Base-by-base conservation (phyloP, 2,888 invertebrate genomes). In the Nesidiocoris tenuis region DNA sequence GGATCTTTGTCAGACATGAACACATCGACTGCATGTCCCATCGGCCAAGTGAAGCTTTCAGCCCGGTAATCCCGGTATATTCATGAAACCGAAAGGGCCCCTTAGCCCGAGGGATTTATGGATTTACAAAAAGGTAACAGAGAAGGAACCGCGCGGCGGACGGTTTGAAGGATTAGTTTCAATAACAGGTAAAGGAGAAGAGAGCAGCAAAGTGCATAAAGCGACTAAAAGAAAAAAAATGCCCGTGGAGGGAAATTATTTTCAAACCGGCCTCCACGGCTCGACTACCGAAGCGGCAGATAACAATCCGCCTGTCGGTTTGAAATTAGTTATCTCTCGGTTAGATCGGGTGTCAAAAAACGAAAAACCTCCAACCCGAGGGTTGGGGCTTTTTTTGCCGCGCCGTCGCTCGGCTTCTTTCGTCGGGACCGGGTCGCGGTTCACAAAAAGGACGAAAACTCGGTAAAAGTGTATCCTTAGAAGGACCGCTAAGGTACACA, bases 321-420 rank as follows among this genome's bases (percentile, higher is more conserved):
- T 61, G 68, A 77, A 75, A 77, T 77, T 77, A 75, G 76, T 72
- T 75, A 74, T 76, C 75, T n/a, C n/a, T 70, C 57, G 57, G 23
- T 72, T 17, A 23, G 75, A 67, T 67, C 68, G 64, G 66, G 68
- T 75, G 68, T 68, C 67, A 61, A 64, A 75, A 74, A 75, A 61
- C 19, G 39, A 39, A 39, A 39, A 39, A 39, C 3, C 12, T 3
- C 39, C 39, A 39, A n/a, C n/a, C 39, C 39, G 39, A 39, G 5
- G 39, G 39, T 39, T 39, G 3, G 39, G 12, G 3, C 39, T 39
- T 12, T 39, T 39, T 39, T 39, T 12, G 5, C 5, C 12, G 39
- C 5, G 39, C 3, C 39, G 39, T n/a, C n/a, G n/a, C n/a, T n/a
- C 39, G 39, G 3, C 39, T 39, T 39, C 39, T 39, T n/a, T n/a